Conservation (phyloP, 2,888 invertebrate genomes). For the Caenorhabditis macrosperma region DNA sequence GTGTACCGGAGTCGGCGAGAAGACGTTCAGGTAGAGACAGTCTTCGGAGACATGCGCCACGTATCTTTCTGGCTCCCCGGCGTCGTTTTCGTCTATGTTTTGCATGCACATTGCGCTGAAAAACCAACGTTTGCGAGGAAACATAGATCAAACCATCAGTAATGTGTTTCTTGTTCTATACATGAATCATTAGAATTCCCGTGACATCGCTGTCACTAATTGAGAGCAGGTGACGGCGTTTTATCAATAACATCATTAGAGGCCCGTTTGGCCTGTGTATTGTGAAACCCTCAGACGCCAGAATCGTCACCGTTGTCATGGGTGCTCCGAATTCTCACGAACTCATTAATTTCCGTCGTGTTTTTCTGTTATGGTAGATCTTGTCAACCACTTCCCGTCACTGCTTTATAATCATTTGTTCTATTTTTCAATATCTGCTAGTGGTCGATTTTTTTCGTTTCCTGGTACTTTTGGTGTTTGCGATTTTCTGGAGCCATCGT, state of each 20-base stretch:
- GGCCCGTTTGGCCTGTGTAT: neutral
- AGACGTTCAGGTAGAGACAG: constrained; percentile 94
- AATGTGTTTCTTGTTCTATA: too few relatives aligned
- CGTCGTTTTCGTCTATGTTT: constrained; percentile 65
- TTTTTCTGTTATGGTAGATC: constrained; percentile 12
- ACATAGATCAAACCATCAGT: too few relatives aligned
- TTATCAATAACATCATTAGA: neutral
- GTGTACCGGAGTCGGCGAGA: constrained; percentile 85
- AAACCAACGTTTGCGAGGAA: neutral
- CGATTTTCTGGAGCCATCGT: too few relatives aligned
- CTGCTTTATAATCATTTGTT: neutral
- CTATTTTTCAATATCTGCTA: neutral
- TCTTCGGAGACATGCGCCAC: constrained; percentile 85
- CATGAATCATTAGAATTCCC: neutral
- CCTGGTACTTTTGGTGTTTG: too few relatives aligned
- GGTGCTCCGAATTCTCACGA: constrained; percentile 17
- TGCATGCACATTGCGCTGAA: constrained; percentile 73
- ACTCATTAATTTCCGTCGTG: constrained; percentile 38
- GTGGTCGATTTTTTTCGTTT: too few relatives aligned
- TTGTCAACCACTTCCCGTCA: constrained; percentile 1
- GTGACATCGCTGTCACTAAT: too few relatives aligned
- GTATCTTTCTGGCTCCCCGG: constrained; percentile 70
- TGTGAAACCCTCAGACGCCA: neutral
- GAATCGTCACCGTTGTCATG: neutral
- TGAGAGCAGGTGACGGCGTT: too few relatives aligned